A percentile compares a stretch with the other conserved stretches of the same genome.
Conservation (phyloP, 2,113 vertebrate species). For the Cervus canadensis region DNA sequence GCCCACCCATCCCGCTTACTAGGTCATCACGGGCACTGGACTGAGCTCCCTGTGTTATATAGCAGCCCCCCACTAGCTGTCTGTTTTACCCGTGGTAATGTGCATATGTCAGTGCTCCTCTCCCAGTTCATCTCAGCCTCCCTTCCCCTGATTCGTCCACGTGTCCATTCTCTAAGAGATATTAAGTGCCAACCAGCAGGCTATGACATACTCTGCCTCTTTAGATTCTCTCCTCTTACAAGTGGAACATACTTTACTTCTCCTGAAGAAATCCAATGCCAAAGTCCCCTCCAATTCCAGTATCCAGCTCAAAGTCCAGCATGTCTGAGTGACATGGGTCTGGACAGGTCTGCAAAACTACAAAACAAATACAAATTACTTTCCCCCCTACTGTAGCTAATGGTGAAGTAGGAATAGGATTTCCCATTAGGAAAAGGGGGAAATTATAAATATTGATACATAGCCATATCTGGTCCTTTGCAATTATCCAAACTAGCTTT, state of each 20-base stretch:
- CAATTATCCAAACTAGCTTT: slow-evolving; percentile 35
- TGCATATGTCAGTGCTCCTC: background rate
- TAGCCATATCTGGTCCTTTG: background rate
- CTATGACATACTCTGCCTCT: background rate
- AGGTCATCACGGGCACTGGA: background rate
- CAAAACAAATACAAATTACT: background rate
- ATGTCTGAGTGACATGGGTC: background rate
- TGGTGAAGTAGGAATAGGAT: background rate
- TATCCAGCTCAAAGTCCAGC: background rate
- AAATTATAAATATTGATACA: background rate
- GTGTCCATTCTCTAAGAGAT: background rate
- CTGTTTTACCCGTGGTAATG: background rate
- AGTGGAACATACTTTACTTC: background rate
- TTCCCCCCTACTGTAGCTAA: background rate
- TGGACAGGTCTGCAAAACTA: background rate
- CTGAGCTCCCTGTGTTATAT: background rate
- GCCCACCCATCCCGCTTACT: background rate
- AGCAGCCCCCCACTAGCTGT: background rate
- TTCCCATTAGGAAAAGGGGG: background rate
- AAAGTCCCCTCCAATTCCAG: background rate
- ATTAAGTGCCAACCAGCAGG: background rate
- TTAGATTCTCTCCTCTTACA: background rate
- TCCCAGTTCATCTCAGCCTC: background rate
- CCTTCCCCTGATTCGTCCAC: background rate
- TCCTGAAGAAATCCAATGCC: too few relatives aligned